phyloP scores from a whole-genome alignment of 2,888 invertebrate genomes.

The Meteorus cinctellus region DNA sequence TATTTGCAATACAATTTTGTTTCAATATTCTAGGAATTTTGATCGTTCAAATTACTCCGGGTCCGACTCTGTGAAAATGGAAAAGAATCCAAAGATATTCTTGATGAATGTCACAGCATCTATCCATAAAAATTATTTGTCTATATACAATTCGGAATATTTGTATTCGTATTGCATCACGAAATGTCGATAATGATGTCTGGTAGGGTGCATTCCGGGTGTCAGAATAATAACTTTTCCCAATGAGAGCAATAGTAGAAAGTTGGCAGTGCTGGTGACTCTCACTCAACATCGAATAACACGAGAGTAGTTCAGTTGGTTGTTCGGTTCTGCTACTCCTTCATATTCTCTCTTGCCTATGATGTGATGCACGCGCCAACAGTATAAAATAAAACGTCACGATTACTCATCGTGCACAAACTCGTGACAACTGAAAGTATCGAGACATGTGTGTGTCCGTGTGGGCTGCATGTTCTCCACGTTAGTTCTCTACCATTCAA shows the following conservation, averaged over 20 bases:
- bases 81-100: no score
- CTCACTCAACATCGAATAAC: conserved; percentile 1
- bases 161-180: background rate
- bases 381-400: conserved; percentile 30
- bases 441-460: background rate
- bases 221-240: background rate
- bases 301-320: background rate
- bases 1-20: no score
- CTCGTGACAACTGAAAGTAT: conserved; percentile 43
- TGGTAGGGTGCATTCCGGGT: background rate
- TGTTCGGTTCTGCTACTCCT: background rate
- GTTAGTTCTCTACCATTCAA: conserved; percentile 31
- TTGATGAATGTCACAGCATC: no score
- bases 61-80: no score
- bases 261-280: background rate
- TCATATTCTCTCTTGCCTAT: conserved; percentile 9
- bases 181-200: conserved; percentile 7
- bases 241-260: background rate
- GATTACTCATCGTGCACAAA: conserved; percentile 48
- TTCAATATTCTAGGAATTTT: no score
- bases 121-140: background rate
- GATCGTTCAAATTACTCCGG: no score
- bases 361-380: background rate
- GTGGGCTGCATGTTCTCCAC: conserved; percentile 18
- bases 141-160: background rate